Percentiles rank a stretch among this genome's conserved stretches.
Evolutionary conservation across 2,797 vertebrate species (phyloP).

Genomic region (Numenius phaeopus): DNA sequence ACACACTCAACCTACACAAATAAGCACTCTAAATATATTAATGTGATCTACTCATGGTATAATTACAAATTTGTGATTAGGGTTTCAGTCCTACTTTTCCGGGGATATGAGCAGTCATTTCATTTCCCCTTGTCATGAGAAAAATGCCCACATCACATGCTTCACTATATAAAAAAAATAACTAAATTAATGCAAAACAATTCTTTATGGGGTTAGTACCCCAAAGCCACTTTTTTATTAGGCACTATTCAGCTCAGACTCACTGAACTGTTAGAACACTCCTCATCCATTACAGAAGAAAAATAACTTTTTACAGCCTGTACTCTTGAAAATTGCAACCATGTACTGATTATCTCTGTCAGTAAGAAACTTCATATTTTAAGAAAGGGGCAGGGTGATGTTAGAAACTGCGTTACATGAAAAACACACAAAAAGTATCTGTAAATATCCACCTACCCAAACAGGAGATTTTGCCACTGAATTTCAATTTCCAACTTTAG

Average conservation of each 20-base stretch:
- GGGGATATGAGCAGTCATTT: not conserved
- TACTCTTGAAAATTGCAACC: not conserved
- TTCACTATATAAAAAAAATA: not conserved
- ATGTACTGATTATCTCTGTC: not conserved
- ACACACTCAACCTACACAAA: not conserved
- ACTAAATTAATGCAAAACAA: not conserved
- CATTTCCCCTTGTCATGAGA: not conserved
- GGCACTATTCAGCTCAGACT: not conserved
- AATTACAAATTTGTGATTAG: not conserved
- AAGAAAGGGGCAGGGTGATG: not conserved
- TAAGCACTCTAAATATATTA: not conserved
- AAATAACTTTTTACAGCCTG: not conserved
- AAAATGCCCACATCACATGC: not conserved
- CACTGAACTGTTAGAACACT: not conserved
- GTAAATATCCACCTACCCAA: not conserved
- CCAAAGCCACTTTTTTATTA: not conserved
- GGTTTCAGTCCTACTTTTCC: not conserved
- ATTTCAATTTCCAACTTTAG: not conserved
- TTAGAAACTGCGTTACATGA: not conserved
- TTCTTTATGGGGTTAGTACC: not conserved
- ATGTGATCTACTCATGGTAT: not conserved
- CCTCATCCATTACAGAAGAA: not conserved
- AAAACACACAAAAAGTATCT: not conserved
- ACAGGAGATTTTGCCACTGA: not conserved
- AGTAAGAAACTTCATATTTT: not conserved